phyloP scores from a whole-genome alignment of 2,113 vertebrate genomes.

The Laticauda laticaudata region DNA sequence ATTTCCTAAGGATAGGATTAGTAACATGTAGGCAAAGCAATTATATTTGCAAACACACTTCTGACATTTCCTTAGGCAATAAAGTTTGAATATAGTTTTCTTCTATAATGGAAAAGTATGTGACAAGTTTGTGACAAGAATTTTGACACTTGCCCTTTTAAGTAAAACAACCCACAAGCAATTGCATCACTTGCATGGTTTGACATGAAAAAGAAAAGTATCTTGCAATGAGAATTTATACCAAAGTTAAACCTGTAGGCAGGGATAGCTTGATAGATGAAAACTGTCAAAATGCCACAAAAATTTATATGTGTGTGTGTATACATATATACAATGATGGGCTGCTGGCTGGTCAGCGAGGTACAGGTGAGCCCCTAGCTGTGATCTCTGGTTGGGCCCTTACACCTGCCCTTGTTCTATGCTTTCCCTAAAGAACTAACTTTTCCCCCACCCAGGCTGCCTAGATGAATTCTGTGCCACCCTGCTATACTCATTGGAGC shows the following conservation, averaged over 20 bases:
- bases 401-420: no score
- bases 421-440: no score
- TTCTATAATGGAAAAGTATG: slow-evolving; percentile 48
- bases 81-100: neutral
- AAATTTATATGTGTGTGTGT: no score
- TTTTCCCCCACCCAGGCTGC: no score
- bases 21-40: slow-evolving; percentile 32
- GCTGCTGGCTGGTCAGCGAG: no score
- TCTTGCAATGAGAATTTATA: rapidly evolving
- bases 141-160: slow-evolving; percentile 23
- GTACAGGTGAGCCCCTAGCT: no score
- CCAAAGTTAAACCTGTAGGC: neutral
- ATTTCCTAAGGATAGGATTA: slow-evolving; percentile 41
- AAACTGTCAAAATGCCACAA: neutral
- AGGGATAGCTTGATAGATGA: neutral
- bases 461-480: no score
- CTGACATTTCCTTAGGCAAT: slow-evolving; percentile 31
- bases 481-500: no score
- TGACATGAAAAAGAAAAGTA: slow-evolving; percentile 15
- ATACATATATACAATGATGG: no score
- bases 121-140: slow-evolving; percentile 32
- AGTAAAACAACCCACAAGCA: slow-evolving; percentile 12
- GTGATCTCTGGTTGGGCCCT: no score
- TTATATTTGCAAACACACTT: slow-evolving; percentile 41
- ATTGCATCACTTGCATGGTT: slow-evolving; percentile 25